A percentile compares a stretch with the other conserved stretches of the same genome.
phyloP scores from a whole-genome alignment of 2,797 vertebrate genomes.

The Fistularia tabacaria region DNA sequence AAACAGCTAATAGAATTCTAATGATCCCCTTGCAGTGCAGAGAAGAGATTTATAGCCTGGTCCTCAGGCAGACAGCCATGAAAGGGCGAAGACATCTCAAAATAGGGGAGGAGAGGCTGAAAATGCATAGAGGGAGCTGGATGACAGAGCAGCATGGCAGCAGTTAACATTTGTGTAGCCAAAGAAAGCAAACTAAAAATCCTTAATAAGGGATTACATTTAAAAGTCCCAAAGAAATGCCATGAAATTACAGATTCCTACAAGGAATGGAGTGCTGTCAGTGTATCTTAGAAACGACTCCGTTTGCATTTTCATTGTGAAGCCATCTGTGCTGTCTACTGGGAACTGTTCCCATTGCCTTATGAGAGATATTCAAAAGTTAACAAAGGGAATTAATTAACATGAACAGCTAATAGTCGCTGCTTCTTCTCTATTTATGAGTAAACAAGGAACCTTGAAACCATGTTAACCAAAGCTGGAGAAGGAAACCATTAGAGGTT shows the following conservation, averaged over 20 bases:
- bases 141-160: constrained; percentile 28
- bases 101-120: constrained; percentile 3
- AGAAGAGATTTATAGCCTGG: constrained; percentile 52
- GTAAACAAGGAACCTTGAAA: constrained; percentile 34
- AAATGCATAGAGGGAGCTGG: constrained; percentile 6
- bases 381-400: constrained; percentile 70
- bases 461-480: constrained; percentile 29
- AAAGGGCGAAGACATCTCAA: constrained; percentile 2
- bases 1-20: constrained; percentile 68
- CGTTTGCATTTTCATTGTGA: constrained; percentile 25
- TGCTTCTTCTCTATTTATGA: constrained; percentile 58
- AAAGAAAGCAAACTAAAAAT: constrained; percentile 9
- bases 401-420: constrained; percentile 51
- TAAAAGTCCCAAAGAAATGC: neutral
- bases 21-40: constrained; percentile 41
- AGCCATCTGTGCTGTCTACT: constrained; percentile 24
- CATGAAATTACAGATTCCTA: constrained; percentile 10
- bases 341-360: constrained; percentile 36
- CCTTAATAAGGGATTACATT: neutral
- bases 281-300: constrained; percentile 16
- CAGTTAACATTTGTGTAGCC: constrained; percentile 21
- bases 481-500: constrained; percentile 23
- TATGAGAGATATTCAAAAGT: constrained; percentile 46
- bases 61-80: constrained; percentile 26
- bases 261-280: constrained; percentile 5